Base-by-base conservation (phyloP, 2,888 invertebrate species). In the Allolobophora icterica region DNA sequence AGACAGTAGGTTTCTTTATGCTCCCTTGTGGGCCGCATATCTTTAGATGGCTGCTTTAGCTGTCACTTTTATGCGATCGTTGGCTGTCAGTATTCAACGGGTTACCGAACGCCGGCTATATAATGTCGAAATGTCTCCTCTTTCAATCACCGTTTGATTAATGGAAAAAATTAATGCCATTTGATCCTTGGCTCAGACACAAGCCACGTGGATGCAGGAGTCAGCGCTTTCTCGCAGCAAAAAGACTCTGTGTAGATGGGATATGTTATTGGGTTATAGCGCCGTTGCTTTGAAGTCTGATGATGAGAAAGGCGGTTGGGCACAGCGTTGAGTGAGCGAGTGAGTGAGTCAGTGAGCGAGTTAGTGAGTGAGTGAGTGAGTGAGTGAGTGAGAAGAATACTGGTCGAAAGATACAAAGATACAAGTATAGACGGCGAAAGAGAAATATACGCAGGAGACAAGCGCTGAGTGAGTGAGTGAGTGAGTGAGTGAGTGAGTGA, bases 141-240 rank as follows among this genome's bases (percentile, higher is more conserved):
- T n/a, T 71, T 71, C 71, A 71, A 71, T 71, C 71, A 71, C 71
- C n/a, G 71, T 71, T 71, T 71, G 71, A 71, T 71, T 71, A 71
- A 71, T 71, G 71, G n/a, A 17, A 71, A n/a, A 90, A 24, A 11
- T 45, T 42, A 30, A 90, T 45, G n/a, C 42, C 24, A 40, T 8
- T 90, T 71, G 71, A 71, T 71, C 71, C 30, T 71, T n/a, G 71
- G 71, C 71, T 71, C 71, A 71, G 71, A 71, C 17, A n/a, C 8
- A 52, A 71, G 71, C 11, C 71, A 71, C 4, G 11, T n/a, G 71
- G 52, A 21, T 21, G 24, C 52, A 52, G 3, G 30, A 71, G n/a
- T 71, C 71, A 71, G 0, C 71, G 30, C 71, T 13, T 8, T 11
- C 71, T n/a, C 30, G n/a, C 1, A n/a, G 30, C 30, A 71, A 71